phyloP scores from a whole-genome alignment of 2,113 vertebrate species.

The Ciconia boyciana region DNA sequence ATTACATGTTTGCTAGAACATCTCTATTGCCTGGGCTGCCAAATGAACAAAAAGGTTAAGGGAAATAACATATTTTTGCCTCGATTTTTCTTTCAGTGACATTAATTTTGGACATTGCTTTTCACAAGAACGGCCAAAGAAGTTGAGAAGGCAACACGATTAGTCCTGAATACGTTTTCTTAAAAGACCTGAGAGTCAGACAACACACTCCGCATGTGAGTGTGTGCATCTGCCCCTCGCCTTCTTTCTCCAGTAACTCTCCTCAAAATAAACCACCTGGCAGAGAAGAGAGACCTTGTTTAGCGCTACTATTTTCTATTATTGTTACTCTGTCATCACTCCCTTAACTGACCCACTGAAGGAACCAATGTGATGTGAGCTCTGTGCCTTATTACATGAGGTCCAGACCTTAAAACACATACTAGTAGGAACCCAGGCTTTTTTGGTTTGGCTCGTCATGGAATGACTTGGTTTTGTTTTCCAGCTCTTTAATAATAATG shows the following conservation, averaged over 20 bases:
- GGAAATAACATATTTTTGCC: not conserved
- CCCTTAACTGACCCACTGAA: not conserved
- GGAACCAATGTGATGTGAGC: not conserved
- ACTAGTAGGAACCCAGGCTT: not conserved
- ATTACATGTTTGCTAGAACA: not conserved
- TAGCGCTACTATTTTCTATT: rapidly evolving
- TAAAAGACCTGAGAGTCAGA: not conserved
- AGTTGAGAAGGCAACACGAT: not conserved
- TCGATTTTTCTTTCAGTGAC: rapidly evolving
- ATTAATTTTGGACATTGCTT: not conserved
- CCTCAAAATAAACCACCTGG: not conserved
- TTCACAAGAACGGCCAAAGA: not conserved
- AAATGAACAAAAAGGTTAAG: not conserved
- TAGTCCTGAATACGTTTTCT: not conserved
- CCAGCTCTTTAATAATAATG: not conserved
- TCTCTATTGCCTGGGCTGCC: not conserved
- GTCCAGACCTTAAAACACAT: not conserved
- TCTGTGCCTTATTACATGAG: not conserved
- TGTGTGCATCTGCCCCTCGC: not conserved
- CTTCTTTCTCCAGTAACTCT: not conserved
- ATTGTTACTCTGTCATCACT: rapidly evolving
- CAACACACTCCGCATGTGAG: not conserved
- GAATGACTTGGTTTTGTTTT: not conserved
- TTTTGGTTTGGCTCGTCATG: not conserved
- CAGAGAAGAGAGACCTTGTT: not conserved